Evolutionary conservation across 2,888 invertebrate genomes (phyloP), one percentile per base, ranked within the genome.

Genomic region (Trachelus stipa): DNA sequence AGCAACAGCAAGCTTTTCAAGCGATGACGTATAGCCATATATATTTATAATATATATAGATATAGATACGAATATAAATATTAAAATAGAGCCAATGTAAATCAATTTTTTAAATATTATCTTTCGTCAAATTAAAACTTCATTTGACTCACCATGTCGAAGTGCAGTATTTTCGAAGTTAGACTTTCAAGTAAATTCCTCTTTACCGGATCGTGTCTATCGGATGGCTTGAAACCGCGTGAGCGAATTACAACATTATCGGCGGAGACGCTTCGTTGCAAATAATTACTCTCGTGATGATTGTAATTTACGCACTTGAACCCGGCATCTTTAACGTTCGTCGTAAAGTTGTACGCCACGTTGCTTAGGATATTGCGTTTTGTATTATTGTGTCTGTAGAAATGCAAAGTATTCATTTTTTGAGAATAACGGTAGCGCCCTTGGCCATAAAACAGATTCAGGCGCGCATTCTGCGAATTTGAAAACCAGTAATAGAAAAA

Each of bases 221-320:
- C 97, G 3, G 97, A 97, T 1, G 97, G 97, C 88, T 96, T 96
- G 92, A 96, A 96, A 68, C 97, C 96, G 40, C 97, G 93, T 82
- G 90, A 87, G 74, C 87, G 88, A 79, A 91, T 85, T 87, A 91
- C 88, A 85, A 91, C 91, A 91, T 91, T 90, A 85, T 91, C 91
- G 34, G 91, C 90, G 68, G 90, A 89, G 56, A 87, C 80, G 77
- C 89, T 91, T 77, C 90, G 88, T 81, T 91, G 91, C 68, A 90
- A 81, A 81, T 81, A 83, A 83, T 84, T 86, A 75, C 76, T 83
- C 74, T 81, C 85, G 33, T 81, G 79, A 79, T 79, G 84, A 23
- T 79, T 82, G 80, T 73, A 81, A 71, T 81, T 85, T 81, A 82
- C 33, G 77, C 85, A 83, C 77, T 83, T 86, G 74, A 82, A 83